Percentiles rank a stretch among this genome's conserved stretches.
Evolutionary conservation across 2,888 invertebrate genomes (phyloP).

Genomic region (Antitype chi): DNA sequence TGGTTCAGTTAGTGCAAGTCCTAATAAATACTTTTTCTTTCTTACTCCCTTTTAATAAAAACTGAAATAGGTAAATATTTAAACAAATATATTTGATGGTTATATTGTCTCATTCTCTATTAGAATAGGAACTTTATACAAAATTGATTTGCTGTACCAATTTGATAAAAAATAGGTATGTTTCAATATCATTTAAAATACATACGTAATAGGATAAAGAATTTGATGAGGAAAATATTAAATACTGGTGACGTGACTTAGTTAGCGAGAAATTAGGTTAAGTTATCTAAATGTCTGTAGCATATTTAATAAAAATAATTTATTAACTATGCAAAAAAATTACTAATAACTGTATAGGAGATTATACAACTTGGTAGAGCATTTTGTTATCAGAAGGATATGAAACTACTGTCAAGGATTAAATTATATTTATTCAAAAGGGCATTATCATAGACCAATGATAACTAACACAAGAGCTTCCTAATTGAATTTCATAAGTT

Average conservation of each 20-base stretch:
- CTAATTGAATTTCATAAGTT: slow-evolving; percentile 7
- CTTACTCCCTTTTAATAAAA: neutral
- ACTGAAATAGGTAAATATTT: neutral
- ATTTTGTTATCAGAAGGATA: neutral
- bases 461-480: neutral
- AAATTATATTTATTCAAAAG: neutral
- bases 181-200: neutral
- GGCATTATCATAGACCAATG: neutral
- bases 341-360: neutral
- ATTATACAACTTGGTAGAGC: neutral
- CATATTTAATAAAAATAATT: neutral
- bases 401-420: neutral
- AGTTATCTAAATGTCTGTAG: slow-evolving; percentile 34
- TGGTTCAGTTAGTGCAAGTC: too few relatives aligned
- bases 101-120: too few relatives aligned
- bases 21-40: too few relatives aligned
- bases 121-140: neutral
- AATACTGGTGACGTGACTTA: neutral
- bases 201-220: neutral
- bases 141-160: neutral
- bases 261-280: slow-evolving; percentile 34
- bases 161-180: neutral
- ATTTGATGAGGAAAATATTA: slow-evolving; percentile 1
- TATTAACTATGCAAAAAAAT: neutral
- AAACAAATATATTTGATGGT: neutral